Evolutionary conservation across 2,113 vertebrate species (phyloP), one percentile per base, ranked within the genome.

Genomic region (Telmatochromis sp.): DNA sequence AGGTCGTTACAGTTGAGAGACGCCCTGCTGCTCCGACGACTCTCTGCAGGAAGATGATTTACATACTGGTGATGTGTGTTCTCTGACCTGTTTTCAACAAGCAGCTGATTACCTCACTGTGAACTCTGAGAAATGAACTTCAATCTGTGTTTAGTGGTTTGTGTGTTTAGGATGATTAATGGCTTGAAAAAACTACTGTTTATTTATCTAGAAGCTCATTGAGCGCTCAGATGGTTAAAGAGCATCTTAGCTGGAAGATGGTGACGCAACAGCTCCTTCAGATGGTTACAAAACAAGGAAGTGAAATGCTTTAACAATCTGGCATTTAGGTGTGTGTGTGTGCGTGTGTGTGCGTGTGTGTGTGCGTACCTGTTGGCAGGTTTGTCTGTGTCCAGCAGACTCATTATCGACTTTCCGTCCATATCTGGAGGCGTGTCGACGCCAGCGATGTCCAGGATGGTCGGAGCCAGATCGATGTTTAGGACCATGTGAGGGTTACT

Each of bases 391-490:
- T 99, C 98, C 89, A 99, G 96, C 35, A 99, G 94, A 40, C 97
- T 96, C 50, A 99, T 96, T 87, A 99, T 97, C 5, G 98, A 99
- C 91, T 98, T 98, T 55, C 98, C 98, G 13, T 99, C 98, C 98
- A 99, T 99, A 85, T 99, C 98, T 4, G 97, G 85, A 0, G 98
- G 98, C 83, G 98, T 97, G 94, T 98, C 98, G 85, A 99, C 94
- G 2, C 98, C 98, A 2, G 98, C 98, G 47, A 99, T 99, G 96
- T 99, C 98, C 94, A 99, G 96, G 94, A 99, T 98, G 90, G 98
- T 99, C 50, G 98, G 98, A 31, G 98, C 98, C 2, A 99, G 97
- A 91, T 99, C 98, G 17, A 99, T 98, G 95, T 99, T 99, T 91
- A 99, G 95, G 47, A 99, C 98, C 7, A 99, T 97, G 93, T 99